Evolutionary conservation across 2,113 vertebrate genomes (phyloP).

Genomic region (Calyptommatus sinebrachiatus): DNA sequence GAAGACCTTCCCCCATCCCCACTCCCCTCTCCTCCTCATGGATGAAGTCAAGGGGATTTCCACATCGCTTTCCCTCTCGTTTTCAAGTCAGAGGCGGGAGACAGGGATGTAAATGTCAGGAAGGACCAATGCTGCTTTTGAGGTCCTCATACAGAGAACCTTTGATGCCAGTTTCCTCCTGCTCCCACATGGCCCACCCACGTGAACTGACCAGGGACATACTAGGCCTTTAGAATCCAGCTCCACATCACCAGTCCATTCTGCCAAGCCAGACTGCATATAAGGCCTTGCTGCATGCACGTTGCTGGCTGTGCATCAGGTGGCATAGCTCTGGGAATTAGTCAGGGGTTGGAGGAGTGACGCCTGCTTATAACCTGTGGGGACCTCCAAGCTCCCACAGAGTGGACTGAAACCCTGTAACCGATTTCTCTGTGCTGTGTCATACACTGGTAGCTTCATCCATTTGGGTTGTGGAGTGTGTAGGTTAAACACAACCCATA

Average conservation of each 20-base stretch:
- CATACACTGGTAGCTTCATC: not conserved
- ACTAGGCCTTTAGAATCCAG: not conserved
- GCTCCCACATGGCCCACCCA: not conserved
- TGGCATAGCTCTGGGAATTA: not conserved
- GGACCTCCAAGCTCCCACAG: too few species aligned
- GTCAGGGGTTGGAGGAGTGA: not conserved
- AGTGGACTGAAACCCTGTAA: not conserved
- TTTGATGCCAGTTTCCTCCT: conserved; percentile 25
- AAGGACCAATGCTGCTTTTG: not conserved
- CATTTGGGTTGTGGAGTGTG: not conserved
- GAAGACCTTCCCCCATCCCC: conserved; percentile 39
- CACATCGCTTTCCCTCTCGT: conserved; percentile 52
- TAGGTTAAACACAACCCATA: not conserved
- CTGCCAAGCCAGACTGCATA: not conserved
- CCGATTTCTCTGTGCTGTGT: not conserved
- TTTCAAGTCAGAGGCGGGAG: conserved; percentile 23
- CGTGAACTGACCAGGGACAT: not conserved
- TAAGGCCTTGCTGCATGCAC: not conserved
- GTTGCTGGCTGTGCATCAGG: not conserved
- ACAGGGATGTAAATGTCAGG: conserved; percentile 22
- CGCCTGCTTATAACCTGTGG: not conserved
- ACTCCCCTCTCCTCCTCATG: conserved; percentile 53
- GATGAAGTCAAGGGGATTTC: conserved; percentile 72
- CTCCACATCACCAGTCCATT: not conserved
- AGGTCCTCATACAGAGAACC: conserved; percentile 17